Evolutionary conservation across 2,888 invertebrate genomes (phyloP).

Genomic region (Lithosia quadra): DNA sequence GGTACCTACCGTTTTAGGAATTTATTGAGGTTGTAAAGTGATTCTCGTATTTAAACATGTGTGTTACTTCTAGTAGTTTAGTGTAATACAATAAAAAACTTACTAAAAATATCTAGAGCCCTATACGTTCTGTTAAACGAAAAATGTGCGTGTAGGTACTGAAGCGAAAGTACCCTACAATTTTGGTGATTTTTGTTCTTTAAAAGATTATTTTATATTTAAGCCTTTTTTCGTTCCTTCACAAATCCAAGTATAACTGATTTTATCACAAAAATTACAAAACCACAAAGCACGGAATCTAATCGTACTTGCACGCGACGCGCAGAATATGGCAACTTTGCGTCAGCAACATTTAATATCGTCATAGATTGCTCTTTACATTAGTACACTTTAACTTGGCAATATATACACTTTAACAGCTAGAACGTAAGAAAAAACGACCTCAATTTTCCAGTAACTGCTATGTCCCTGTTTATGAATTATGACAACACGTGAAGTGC

Average conservation of each 20-base stretch:
- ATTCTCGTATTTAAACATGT: too few relatives aligned
- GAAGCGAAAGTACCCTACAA: too few relatives aligned
- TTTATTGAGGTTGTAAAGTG: too few relatives aligned
- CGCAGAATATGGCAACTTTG: neutral
- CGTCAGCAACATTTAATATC: neutral
- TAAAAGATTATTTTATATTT: neutral
- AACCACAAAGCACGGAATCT: neutral
- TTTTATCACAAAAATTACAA: neutral
- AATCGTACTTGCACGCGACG: neutral
- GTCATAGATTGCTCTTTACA: neutral
- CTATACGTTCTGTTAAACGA: too few relatives aligned
- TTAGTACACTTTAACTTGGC: neutral
- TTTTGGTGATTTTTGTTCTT: too few relatives aligned
- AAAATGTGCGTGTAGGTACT: too few relatives aligned
- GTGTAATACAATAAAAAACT: too few relatives aligned
- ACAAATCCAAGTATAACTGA: neutral
- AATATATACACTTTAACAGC: neutral
- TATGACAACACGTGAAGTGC: conserved; percentile 4
- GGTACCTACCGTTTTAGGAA: too few relatives aligned
- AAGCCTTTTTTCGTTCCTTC: neutral
- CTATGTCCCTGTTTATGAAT: conserved; percentile 4
- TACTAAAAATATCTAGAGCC: too few relatives aligned
- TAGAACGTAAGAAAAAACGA: neutral
- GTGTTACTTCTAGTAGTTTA: too few relatives aligned
- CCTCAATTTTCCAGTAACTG: conserved; percentile 1